Evolutionary conservation across 2,113 vertebrate genomes (phyloP), one percentile per base, ranked within the genome.

Genomic region (Callospermophilus lateralis): DNA sequence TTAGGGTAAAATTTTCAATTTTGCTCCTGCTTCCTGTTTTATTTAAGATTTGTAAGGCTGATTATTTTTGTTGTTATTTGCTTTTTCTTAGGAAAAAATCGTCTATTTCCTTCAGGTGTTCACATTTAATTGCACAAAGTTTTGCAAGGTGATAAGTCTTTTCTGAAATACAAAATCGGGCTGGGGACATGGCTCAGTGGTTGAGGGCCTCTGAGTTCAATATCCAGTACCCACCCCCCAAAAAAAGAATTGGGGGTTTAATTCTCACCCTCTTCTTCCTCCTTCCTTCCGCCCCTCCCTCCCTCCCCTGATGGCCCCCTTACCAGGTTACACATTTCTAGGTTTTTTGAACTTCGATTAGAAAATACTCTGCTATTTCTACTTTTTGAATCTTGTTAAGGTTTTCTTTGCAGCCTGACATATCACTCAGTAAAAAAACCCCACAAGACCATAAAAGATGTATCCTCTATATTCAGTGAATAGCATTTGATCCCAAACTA

Each of bases 91-190:
- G 39, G n/a, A n/a, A 88, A 85, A 89, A 81, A 32, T 63, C 17
- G 77, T 70, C 58, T 72, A 30, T 73, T 53, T 63, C 39, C 15
- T 86, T 96, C 61, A 78, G 63, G 74, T 96, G 63, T 77, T 76
- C 72, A 30, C 70, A 72, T 80, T 83, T 88, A 65, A 77, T 76
- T 90, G 42, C 61, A 19, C 37, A 37, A 73, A 45, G 34, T 74
- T 83, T 94, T 67, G 8, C 67, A n/a, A 76, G 26, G 34, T 77
- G 37, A 8, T 67, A 77, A 65, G 6, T 84, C 37, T 86, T 91
- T 85, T 77, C 16, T 55, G 17, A 55, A 55, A 55, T 55, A 17
- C 53, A 55, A 17, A 55, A 55, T 55, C 19, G 53, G 53, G 53
- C 53, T 55, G 53, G 45, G 45, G 45, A 45, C 1, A 8, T 8